Evolutionary conservation across 1,140 invertebrate species (phyloP).

Genomic region (Odontomachus brunneus): DNA sequence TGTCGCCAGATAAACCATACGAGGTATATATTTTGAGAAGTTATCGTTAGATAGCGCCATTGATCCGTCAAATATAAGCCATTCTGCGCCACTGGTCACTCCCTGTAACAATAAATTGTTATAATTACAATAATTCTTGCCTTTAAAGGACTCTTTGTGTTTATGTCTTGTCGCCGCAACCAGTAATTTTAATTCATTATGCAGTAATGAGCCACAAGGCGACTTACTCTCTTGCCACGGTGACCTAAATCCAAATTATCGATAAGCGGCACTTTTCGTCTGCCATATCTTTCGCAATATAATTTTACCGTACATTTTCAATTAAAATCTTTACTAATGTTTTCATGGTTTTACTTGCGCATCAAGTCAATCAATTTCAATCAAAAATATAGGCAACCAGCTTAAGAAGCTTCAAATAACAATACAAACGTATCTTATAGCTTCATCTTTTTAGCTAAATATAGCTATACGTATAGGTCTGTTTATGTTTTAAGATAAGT

Average conservation of each 20-base stretch:
- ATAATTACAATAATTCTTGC: conserved; percentile 82
- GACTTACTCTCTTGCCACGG: conserved; percentile 64
- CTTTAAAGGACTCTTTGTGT: conserved; percentile 76
- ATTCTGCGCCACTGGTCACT: neutral
- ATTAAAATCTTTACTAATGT: neutral
- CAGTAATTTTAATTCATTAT: conserved; percentile 80
- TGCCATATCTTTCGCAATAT: neutral
- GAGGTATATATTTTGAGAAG: neutral
- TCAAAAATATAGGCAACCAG: neutral
- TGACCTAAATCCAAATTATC: conserved; percentile 72
- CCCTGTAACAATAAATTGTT: conserved; percentile 80
- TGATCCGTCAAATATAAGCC: neutral
- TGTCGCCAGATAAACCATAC: conserved; percentile 34
- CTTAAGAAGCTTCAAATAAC: neutral
- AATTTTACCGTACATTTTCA: neutral
- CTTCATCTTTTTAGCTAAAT: conserved; percentile 40
- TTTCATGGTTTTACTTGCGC: neutral
- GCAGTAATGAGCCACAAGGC: conserved; percentile 56
- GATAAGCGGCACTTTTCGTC: conserved; percentile 6
- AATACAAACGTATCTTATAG: conserved; percentile 44
- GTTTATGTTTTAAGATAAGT: conserved; percentile 51
- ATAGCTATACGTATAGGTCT: conserved; percentile 40
- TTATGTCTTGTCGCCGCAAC: conserved; percentile 68
- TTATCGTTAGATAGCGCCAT: conserved; percentile 59
- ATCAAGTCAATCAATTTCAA: neutral